Conservation (phyloP, 2,888 invertebrate species). For the Mantis religiosa region DNA sequence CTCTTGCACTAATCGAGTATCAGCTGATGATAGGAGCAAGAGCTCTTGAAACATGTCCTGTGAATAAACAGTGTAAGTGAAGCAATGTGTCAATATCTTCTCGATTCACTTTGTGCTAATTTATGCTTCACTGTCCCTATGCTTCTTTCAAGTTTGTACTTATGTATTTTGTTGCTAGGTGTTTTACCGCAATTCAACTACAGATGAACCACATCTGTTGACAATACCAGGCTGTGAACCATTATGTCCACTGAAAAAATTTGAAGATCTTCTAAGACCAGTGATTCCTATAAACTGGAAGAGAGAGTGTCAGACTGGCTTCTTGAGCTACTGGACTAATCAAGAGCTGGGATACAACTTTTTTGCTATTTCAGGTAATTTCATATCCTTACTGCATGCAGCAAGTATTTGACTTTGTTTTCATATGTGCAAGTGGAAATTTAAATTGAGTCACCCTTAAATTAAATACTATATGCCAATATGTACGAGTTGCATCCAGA, state of each 20-base stretch:
- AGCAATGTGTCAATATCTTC: too few relatives aligned
- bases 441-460: too few relatives aligned
- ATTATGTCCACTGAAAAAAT: slow-evolving; percentile 59
- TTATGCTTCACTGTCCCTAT: too few relatives aligned
- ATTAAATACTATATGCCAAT: too few relatives aligned
- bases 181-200: slow-evolving; percentile 64
- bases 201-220: slow-evolving; percentile 54
- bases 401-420: neutral
- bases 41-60: too few relatives aligned
- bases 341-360: neutral
- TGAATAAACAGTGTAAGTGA: too few relatives aligned
- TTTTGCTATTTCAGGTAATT: slow-evolving; percentile 15
- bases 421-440: neutral
- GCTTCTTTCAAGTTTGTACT: too few relatives aligned
- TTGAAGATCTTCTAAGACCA: slow-evolving; percentile 55
- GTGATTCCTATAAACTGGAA: slow-evolving; percentile 63
- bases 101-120: too few relatives aligned
- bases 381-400: neutral
- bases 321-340: neutral
- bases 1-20: too few relatives aligned
- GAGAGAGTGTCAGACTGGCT: slow-evolving; percentile 53
- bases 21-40: too few relatives aligned
- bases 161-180: slow-evolving; percentile 41
- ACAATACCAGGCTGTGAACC: slow-evolving; percentile 61
- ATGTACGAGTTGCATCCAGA: too few relatives aligned